Conservation (phyloP, 2,113 vertebrate genomes). For the Hucho hucho region DNA sequence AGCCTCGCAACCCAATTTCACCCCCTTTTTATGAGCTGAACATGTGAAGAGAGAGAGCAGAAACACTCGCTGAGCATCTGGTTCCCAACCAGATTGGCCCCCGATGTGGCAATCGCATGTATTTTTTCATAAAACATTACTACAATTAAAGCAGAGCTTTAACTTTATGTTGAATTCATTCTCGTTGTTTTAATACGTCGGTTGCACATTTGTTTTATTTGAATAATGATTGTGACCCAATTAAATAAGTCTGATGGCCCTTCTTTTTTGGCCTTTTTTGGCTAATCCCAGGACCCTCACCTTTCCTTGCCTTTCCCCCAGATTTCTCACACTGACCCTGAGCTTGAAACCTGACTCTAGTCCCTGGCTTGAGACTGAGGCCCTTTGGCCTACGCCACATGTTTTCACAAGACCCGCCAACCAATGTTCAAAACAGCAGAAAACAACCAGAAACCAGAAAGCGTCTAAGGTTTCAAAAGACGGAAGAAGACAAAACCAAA, state of each 20-base stretch:
- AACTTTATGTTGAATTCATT: background rate
- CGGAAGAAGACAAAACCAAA: conserved; percentile 38
- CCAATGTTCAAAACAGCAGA: conserved; percentile 26
- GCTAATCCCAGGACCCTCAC: background rate
- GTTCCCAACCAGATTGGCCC: conserved; percentile 22
- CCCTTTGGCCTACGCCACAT: background rate
- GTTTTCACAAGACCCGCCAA: conserved; percentile 34
- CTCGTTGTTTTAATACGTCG: background rate
- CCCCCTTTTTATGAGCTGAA: conserved; percentile 35
- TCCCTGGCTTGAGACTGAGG: conserved; percentile 13
- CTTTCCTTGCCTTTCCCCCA: background rate
- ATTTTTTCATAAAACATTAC: conserved; percentile 26
- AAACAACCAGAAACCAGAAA: background rate
- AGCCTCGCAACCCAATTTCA: background rate
- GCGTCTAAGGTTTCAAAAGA: conserved; percentile 36
- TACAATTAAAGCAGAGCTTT: conserved; percentile 17
- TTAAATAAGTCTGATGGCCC: background rate
- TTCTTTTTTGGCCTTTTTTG: background rate
- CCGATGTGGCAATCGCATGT: conserved; percentile 18
- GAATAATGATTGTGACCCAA: conserved; percentile 13
- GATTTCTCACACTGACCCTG: conserved; percentile 12
- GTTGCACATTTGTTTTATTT: conserved; percentile 15
- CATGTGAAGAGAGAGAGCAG: conserved; percentile 30
- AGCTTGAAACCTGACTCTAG: conserved; percentile 33
- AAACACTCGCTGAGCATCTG: conserved; percentile 28